Percentiles rank a stretch among this genome's conserved stretches.
These are phyloP conservation scores for Poecilia latipinna DNA, from an alignment of 2,113 vertebrate species.

Conservation along the genomic window DNA sequence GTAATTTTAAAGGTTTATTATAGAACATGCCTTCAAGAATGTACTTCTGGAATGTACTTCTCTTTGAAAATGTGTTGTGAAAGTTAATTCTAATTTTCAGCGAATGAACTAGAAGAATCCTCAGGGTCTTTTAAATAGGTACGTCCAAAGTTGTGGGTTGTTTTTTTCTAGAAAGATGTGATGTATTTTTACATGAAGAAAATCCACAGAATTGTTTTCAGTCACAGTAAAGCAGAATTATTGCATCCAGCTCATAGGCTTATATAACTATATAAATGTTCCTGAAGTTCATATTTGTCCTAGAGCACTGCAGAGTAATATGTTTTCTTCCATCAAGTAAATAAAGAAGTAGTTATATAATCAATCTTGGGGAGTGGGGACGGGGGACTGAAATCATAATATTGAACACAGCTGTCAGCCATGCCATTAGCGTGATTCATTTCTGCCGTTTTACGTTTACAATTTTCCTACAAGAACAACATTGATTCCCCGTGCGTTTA, in stretches of 20 bases:
- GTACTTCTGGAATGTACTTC: not conserved
- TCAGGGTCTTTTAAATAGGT: conserved; percentile 5
- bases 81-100: conserved; percentile 18
- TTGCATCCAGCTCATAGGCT: conserved; percentile 32
- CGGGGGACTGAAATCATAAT: conserved; percentile 82
- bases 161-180: conserved; percentile 12
- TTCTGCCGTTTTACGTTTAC: conserved; percentile 83
- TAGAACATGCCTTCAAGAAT: not conserved
- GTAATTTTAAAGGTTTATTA: not conserved
- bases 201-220: conserved; percentile 14
- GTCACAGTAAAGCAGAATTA: conserved; percentile 10
- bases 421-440: conserved; percentile 86
- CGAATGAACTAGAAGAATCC: not conserved
- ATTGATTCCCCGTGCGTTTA: conserved; percentile 72
- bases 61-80: not conserved
- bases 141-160: conserved; percentile 9
- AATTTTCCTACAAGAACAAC: conserved; percentile 82
- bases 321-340: conserved; percentile 75
- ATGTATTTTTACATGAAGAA: conserved; percentile 19
- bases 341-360: conserved; percentile 82
- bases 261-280: conserved; percentile 55
- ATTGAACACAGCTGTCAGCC: conserved; percentile 83
- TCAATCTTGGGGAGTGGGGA: conserved; percentile 76
- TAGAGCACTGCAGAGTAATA: conserved; percentile 66
- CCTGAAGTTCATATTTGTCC: conserved; percentile 63